phyloP scores from a whole-genome alignment of 2,888 invertebrate genomes.

The Emmelina monodactyla region DNA sequence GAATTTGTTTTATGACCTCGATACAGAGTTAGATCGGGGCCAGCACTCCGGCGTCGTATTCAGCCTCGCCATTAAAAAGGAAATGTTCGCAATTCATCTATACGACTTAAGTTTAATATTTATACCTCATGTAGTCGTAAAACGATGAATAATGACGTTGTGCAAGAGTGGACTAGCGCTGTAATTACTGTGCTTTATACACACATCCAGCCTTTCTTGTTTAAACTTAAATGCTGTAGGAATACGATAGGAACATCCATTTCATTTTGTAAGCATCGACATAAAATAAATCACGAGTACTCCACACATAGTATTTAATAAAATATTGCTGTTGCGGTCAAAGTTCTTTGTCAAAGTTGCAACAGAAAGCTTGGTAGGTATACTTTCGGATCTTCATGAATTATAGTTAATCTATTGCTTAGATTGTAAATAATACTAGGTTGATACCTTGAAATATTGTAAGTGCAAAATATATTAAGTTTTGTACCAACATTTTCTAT shows the following conservation, averaged over 20 bases:
- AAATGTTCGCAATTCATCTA: conserved; percentile 65
- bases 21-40: conserved; percentile 36
- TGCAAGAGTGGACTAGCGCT: conserved; percentile 59
- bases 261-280: conserved; percentile 30
- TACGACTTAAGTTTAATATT: conserved; percentile 64
- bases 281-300: conserved; percentile 42
- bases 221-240: conserved; percentile 49
- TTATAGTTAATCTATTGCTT: too few species aligned
- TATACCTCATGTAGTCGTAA: conserved; percentile 65
- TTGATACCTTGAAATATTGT: too few species aligned
- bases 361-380: too few species aligned
- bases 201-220: conserved; percentile 54
- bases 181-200: conserved; percentile 61
- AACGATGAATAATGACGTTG: conserved; percentile 65
- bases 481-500: too few species aligned
- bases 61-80: conserved; percentile 62
- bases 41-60: conserved; percentile 53
- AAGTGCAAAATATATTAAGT: too few species aligned
- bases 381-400: too few species aligned
- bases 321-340: conserved; percentile 21
- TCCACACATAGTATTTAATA: conserved; percentile 31
- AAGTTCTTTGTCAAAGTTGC: too few species aligned
- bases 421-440: too few species aligned
- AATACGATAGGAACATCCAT: conserved; percentile 40
- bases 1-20: conserved; percentile 34